Evolutionary conservation across 1,140 invertebrate species (phyloP).

Genomic region (Drosophila cardini): DNA sequence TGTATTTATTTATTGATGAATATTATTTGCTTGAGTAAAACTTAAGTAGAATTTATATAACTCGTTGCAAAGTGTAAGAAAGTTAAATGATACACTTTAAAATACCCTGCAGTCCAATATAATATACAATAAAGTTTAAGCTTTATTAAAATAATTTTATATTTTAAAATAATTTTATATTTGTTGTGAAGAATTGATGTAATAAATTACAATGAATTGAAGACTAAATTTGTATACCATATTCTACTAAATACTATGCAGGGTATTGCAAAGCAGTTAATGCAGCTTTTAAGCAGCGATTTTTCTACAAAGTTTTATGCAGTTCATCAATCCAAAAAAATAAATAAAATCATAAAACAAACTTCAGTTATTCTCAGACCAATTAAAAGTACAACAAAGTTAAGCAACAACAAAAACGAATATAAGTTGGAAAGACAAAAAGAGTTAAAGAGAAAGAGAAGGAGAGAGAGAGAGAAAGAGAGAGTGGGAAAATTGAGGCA

Average conservation of each 20-base stretch:
- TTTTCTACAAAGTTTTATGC: conserved; percentile 24
- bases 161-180: too few species aligned
- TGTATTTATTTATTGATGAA: too few species aligned
- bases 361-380: conserved; percentile 62
- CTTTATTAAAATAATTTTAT: too few species aligned
- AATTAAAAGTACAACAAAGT: conserved; percentile 74
- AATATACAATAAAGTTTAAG: too few species aligned
- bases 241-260: neutral
- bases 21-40: too few species aligned
- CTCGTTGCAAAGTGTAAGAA: too few species aligned
- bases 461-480: conserved; percentile 36
- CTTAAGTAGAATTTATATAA: too few species aligned
- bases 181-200: too few species aligned
- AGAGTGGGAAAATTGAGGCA: neutral
- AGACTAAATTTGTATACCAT: too few species aligned
- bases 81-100: too few species aligned
- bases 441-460: neutral
- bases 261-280: neutral
- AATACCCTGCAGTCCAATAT: too few species aligned
- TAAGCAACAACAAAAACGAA: conserved; percentile 33
- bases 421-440: conserved; percentile 10
- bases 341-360: conserved; percentile 62
- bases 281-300: conserved; percentile 1
- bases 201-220: too few species aligned
- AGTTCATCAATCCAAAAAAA: conserved; percentile 53